These are phyloP conservation scores for Axinella damicornis DNA, from an alignment of 37 sponge, comb jelly and placozoan species.

Conservation along the genomic window DNA sequence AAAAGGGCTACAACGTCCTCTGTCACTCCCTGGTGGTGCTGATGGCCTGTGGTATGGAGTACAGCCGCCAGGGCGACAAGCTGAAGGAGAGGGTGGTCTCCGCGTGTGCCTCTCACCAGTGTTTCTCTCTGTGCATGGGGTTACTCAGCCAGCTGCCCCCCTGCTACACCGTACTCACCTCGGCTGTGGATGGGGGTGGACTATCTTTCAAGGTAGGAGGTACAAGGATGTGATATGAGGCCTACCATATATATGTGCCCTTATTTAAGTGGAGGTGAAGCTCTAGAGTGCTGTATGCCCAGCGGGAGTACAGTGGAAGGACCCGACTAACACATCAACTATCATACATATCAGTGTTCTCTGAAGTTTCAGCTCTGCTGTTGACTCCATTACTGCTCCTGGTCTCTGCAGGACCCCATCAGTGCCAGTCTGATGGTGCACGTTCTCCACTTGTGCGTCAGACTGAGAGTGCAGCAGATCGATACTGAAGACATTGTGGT, in stretches of 20 bases:
- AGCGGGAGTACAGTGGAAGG: too few relatives aligned
- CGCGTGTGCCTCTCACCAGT: constrained; percentile 67
- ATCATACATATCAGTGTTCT: too few relatives aligned
- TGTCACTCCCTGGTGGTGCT: constrained; percentile 34
- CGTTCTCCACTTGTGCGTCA: constrained; percentile 28
- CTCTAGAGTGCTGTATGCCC: too few relatives aligned
- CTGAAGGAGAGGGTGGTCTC: constrained; percentile 25
- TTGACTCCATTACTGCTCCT: constrained; percentile 6
- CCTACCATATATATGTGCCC: too few relatives aligned
- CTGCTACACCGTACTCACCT: constrained; percentile 22
- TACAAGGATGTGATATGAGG: too few relatives aligned
- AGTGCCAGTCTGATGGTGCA: constrained; percentile 45
- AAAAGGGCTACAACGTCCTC: constrained; percentile 17
- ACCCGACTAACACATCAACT: too few relatives aligned
- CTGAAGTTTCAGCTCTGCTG: too few relatives aligned
- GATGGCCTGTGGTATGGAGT: constrained; percentile 47
- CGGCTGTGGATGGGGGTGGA: constrained; percentile 38
- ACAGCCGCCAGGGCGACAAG: neutral
- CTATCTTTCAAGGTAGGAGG: constrained; percentile 54
- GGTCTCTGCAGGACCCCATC: constrained; percentile 3
- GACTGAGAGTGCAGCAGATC: constrained; percentile 48
- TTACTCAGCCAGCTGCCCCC: constrained; percentile 74
- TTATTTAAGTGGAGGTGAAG: too few relatives aligned
- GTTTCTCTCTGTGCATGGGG: constrained; percentile 35
- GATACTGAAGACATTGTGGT: constrained; percentile 10